Conservation (phyloP, 2,113 vertebrate genomes). For the Indicator indicator region DNA sequence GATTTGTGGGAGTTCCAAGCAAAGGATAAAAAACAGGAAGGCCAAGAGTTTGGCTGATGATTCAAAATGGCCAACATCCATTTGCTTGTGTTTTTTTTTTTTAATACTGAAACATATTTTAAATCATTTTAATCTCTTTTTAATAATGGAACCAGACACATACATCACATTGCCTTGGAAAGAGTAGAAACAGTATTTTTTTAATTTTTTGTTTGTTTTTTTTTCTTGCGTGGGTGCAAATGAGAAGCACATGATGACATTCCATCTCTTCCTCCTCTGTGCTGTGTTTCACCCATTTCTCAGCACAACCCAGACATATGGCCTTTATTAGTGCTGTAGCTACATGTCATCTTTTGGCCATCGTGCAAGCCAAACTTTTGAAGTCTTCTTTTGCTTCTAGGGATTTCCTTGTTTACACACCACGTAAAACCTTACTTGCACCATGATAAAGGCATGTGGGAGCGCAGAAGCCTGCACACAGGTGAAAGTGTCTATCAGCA, state of each 20-base stretch:
- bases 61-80: conserved; percentile 19
- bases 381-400: conserved; percentile 7
- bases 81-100: neutral
- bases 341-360: conserved; percentile 2
- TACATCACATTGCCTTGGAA: conserved; percentile 37
- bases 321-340: neutral
- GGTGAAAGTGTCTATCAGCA: neutral
- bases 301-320: neutral
- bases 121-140: conserved; percentile 31
- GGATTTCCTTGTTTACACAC: conserved; percentile 45
- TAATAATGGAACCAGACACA: conserved; percentile 50
- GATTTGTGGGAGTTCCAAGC: neutral
- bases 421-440: neutral
- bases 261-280: neutral
- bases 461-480: neutral
- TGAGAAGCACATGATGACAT: conserved; percentile 27
- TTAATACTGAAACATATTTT: conserved; percentile 10
- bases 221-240: neutral
- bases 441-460: neutral
- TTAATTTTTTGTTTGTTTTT: neutral
- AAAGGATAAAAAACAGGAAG: neutral
- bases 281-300: conserved; percentile 24
- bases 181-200: neutral
- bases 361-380: neutral
- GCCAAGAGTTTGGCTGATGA: conserved; percentile 1